Base-by-base conservation (phyloP, 2,113 vertebrate species). In the Nothobranchius kuhntae region DNA sequence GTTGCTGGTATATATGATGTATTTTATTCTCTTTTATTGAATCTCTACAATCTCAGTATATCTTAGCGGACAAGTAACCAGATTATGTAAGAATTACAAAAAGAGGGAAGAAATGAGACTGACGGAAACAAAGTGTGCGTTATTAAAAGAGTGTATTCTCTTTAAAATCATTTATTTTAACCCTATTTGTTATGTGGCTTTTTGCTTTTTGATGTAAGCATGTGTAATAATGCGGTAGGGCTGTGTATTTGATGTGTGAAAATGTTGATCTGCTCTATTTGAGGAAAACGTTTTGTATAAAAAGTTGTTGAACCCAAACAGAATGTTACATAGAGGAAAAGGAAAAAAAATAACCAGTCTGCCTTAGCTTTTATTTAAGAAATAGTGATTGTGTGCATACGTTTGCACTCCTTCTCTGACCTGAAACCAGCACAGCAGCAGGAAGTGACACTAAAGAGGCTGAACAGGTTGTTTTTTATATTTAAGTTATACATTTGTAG, bases 171-270 rank as follows among this genome's bases (percentile, higher is more conserved):
- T 83, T 79, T 21, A 21, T 21, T 21, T 21, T 67, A 82, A 36
- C 64, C 78, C 71, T 55, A 13, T 78, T 68, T 65, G 71, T 60
- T 71, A 24, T 2, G 59, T 68, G 4, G 75, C 70, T 85, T 83
- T 68, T 71, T 77, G 54, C 78, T 81, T 81, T 80, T 57, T 58
- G 84, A 81, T 76, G 77, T 82, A 80, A 80, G 71, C 77, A 9
- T 86, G 78, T 86, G 78, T 78, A 78, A 84, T 81, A 87, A 67
- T 59, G 75, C 83, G 69, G 79, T 87, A 82, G 75, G 78, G 65
- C 56, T 87, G 86, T 84, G 65, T 85, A 80, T 91, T 79, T 79
- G 72, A 77, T 81, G 69, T 77, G 72, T 73, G 52, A 68, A 61
- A 47, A 17, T 13, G 30, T 62, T 64, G 70, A 46, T 82, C 60